Percentiles rank a stretch among this genome's conserved stretches.
phyloP scores from a whole-genome alignment of 2,888 invertebrate genomes.

The Chymomyza procnemis region DNA sequence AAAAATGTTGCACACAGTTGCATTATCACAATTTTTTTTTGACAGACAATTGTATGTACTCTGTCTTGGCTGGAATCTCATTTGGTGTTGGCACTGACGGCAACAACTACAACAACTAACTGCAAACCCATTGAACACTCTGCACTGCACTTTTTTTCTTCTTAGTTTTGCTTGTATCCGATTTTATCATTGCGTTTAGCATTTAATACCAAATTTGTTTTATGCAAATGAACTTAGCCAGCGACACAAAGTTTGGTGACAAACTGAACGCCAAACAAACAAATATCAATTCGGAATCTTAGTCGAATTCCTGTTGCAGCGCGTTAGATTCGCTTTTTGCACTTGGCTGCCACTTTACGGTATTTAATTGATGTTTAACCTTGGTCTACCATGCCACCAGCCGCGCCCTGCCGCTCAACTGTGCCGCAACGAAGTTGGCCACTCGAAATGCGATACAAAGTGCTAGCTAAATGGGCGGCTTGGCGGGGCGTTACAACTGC shows the following conservation, averaged over 20 bases:
- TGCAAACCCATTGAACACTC: background rate
- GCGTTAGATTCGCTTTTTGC: constrained; percentile 54
- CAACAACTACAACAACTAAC: background rate
- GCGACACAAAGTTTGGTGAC: constrained; percentile 13
- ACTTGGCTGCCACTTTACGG: constrained; percentile 40
- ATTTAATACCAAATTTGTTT: constrained; percentile 77
- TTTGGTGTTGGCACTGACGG: background rate
- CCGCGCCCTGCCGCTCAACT: background rate
- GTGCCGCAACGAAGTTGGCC: background rate
- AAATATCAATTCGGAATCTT: constrained; percentile 18
- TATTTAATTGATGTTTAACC: constrained; percentile 73
- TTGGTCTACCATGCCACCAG: constrained; percentile 36
- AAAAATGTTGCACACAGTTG: constrained; percentile 38
- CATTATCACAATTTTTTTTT: background rate
- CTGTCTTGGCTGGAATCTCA: background rate
- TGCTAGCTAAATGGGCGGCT: background rate
- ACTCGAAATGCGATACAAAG: constrained; percentile 15
- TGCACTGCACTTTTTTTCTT: constrained; percentile 13
- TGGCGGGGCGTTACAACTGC: background rate
- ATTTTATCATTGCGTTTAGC: constrained; percentile 71
- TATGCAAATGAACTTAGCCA: constrained; percentile 72
- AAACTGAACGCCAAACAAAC: constrained; percentile 5
- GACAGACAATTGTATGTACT: background rate
- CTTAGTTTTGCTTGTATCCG: constrained; percentile 55
- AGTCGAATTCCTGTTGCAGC: constrained; percentile 13